phyloP scores from a whole-genome alignment of 2,113 vertebrate genomes.

The Nannospalax galili region DNA sequence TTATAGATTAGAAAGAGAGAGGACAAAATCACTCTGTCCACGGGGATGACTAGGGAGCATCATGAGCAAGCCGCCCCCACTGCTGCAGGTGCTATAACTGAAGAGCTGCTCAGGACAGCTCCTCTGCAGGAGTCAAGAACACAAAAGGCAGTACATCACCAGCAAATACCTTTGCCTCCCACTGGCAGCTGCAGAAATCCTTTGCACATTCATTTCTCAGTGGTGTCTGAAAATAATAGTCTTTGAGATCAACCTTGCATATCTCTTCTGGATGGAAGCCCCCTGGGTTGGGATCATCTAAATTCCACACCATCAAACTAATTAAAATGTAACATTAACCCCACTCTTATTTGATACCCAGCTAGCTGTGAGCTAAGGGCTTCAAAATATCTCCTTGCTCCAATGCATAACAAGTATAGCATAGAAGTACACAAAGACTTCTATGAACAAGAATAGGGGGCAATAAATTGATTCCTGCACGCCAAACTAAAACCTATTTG shows the following conservation, averaged over 20 bases:
- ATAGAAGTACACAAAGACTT: slow-evolving; percentile 69
- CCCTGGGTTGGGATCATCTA: not conserved
- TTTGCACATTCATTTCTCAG: not conserved
- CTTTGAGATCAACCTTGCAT: not conserved
- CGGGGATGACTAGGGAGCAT: not conserved
- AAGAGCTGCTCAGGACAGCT: not conserved
- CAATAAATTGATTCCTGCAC: slow-evolving; percentile 43
- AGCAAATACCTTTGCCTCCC: not conserved
- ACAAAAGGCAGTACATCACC: not conserved
- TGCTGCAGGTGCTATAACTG: not conserved
- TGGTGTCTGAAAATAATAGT: not conserved
- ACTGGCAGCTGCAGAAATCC: not conserved
- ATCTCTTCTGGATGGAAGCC: not conserved
- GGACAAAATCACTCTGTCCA: not conserved
- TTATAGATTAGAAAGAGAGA: not conserved
- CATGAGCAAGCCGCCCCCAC: not conserved
- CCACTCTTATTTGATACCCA: not conserved
- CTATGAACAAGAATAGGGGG: slow-evolving; percentile 51
- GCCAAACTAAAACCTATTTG: slow-evolving; percentile 72
- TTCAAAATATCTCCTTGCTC: slow-evolving; percentile 62
- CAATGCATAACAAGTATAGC: not conserved
- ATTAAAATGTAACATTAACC: not conserved
- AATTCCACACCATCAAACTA: not conserved
- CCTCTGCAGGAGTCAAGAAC: not conserved
- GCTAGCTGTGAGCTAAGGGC: slow-evolving; percentile 62